phyloP scores from a whole-genome alignment of 2,113 vertebrate genomes.

The Rhinoptilus africanus region DNA sequence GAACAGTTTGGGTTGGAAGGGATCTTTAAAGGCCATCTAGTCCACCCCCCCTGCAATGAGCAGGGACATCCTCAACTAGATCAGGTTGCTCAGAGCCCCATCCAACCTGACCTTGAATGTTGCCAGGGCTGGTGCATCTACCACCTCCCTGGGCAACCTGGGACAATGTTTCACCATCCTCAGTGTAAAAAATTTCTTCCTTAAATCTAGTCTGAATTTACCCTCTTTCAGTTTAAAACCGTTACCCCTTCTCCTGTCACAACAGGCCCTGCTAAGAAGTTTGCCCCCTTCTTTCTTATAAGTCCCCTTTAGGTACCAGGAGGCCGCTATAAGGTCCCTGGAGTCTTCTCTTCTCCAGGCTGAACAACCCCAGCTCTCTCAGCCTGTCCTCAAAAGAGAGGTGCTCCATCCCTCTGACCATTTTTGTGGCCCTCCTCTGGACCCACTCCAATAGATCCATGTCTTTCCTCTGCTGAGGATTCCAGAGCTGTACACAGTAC shows the following conservation, averaged over 20 bases:
- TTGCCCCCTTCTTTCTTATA: not conserved
- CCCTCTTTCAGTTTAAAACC: not conserved
- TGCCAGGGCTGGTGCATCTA: not conserved
- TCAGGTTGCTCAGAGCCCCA: not conserved
- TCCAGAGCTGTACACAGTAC: not conserved
- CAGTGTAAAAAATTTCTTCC: not conserved
- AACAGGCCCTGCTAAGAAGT: not conserved
- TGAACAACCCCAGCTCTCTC: not conserved
- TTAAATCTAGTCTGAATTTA: not conserved
- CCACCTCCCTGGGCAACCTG: not conserved
- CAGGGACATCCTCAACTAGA: not conserved
- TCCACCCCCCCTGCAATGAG: not conserved
- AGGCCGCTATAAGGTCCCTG: not conserved
- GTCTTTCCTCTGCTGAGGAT: not conserved
- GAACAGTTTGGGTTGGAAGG: not conserved
- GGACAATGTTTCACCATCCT: not conserved
- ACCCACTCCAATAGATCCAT: not conserved
- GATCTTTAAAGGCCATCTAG: not conserved
- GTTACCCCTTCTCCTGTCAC: not conserved
- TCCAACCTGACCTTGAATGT: not conserved
- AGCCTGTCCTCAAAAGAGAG: not conserved
- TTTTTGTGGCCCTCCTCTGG: not conserved
- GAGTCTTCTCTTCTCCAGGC: not conserved
- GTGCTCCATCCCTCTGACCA: not conserved
- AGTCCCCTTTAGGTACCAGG: not conserved